Evolutionary conservation across 2,888 invertebrate species (phyloP).

Genomic region (Willowsia nigromaculata): DNA sequence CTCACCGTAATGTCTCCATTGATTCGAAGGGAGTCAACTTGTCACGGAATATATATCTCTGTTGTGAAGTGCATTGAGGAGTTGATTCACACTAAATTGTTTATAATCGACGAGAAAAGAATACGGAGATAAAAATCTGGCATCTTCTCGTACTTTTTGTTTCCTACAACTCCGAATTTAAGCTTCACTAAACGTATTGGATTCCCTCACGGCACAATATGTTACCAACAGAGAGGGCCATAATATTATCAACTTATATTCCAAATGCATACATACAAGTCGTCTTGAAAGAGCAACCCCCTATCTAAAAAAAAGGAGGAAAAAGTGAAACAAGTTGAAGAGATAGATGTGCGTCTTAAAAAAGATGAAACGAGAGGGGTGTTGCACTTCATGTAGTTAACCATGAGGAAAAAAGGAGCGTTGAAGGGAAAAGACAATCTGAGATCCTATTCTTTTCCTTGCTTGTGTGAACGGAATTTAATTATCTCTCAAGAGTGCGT

Average conservation of each 20-base stretch:
- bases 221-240: constrained; percentile 2
- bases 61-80: constrained; percentile 16
- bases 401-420: constrained; percentile 59
- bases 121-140: constrained; percentile 44
- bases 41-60: constrained; percentile 14
- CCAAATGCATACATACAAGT: not conserved
- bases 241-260: not conserved
- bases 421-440: constrained; percentile 71
- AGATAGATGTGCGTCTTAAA: constrained; percentile 61
- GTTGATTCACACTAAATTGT: constrained; percentile 53
- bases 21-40: constrained; percentile 22
- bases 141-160: not conserved
- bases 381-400: constrained; percentile 63
- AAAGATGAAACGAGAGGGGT: constrained; percentile 64
- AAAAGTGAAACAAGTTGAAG: constrained; percentile 41
- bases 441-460: constrained; percentile 68
- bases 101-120: constrained; percentile 51
- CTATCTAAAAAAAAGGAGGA: not conserved
- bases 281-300: constrained; percentile 2
- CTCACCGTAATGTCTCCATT: constrained; percentile 1
- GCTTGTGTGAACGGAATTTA: constrained; percentile 77
- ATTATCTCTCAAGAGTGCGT: constrained; percentile 77
- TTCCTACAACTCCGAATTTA: not conserved
- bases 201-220: constrained; percentile 35
- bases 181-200: not conserved